Base-by-base conservation (phyloP, 2,797 vertebrate species). In the Dallia pectoralis region DNA sequence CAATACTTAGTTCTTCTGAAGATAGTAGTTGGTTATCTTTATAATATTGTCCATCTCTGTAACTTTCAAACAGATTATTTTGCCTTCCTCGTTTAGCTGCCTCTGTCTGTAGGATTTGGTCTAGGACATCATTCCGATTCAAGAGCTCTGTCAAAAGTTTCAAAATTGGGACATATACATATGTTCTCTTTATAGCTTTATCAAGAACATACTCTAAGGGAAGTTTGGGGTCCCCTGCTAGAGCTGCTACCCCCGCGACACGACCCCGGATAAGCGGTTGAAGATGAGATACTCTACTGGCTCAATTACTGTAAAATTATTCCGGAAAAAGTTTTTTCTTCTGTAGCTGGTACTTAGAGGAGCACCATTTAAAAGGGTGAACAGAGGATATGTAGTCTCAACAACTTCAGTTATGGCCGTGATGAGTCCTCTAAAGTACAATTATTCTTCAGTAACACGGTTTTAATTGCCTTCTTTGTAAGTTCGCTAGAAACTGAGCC, bases 91-190 rank as follows among this genome's bases (percentile, higher is more conserved):
- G 44, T 66, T 44, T 22, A 29, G 51, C 44, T 70, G 77, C 75
- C 40, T 56, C 32, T 25, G 19, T 59, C 18, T 16, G 27, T 71
- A 77, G 74, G 69, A 77, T 48, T 70, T 72, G 68, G 66, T 82
- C 14, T 66, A 78, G 67, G n/a, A 71, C 8, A 44, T 77, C 71
- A 70, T 53, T 0, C 47, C 30, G 62, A 74, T 73, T 81, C 12
- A 83, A 75, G 71, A 81, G 64, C 71, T 12, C 15, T 67, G 74
- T 40, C 29, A 79, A 62, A 6, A 61, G 15, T 44, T 61, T 75
- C 29, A 77, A 67, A 72, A 76, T 53, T 71, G 79, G 71, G 40
- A 81, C 61, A 76, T 72, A 82, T 61, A 80, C 27, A 74, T 66
- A 80, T 5, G 75, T 75, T 72, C 66, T 70, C 27, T 78, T 78